Percentiles rank a stretch among this genome's conserved stretches.
These are phyloP conservation scores for Festucalex cinctus DNA, from an alignment of 2,113 vertebrate genomes.

Conservation along the genomic window DNA sequence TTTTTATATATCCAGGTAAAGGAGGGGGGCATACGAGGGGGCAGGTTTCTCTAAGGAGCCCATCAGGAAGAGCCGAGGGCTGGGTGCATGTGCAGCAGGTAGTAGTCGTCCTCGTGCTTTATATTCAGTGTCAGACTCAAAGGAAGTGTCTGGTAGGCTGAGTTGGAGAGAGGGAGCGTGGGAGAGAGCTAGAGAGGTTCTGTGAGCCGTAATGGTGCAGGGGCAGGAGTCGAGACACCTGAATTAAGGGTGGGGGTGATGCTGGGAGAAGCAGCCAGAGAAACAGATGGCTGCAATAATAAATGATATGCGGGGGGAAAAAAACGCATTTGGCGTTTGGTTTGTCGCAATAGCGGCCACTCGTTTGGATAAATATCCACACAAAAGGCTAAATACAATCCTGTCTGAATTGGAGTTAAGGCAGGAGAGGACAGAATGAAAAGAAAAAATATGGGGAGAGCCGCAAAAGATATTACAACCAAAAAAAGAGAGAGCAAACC, in stretches of 20 bases:
- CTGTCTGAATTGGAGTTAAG: conserved; percentile 43
- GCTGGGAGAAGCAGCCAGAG: conserved; percentile 1
- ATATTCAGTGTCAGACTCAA: conserved; percentile 71
- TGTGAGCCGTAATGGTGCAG: conserved; percentile 54
- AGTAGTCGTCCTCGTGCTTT: conserved; percentile 67
- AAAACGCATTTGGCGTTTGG: conserved; percentile 23
- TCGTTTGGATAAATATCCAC: conserved; percentile 62
- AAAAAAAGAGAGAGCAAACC: conserved; percentile 25
- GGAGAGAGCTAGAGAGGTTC: conserved; percentile 40
- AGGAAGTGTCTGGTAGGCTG: conserved; percentile 64
- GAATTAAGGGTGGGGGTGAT: conserved; percentile 56
- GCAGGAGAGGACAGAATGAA: conserved; percentile 22
- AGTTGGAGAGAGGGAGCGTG: conserved; percentile 47
- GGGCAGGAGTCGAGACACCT: conserved; percentile 53
- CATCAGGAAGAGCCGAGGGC: conserved; percentile 58
- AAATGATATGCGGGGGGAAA: neutral
- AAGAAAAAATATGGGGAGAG: conserved; percentile 12
- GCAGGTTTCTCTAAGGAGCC: conserved; percentile 57
- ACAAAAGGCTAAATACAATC: conserved; percentile 47
- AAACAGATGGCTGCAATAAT: conserved; percentile 18
- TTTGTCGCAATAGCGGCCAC: conserved; percentile 48
- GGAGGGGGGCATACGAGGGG: conserved; percentile 47
- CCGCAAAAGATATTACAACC: conserved; percentile 18
- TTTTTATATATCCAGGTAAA: conserved; percentile 50
- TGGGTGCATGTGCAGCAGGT: conserved; percentile 67